These are phyloP conservation scores for Cryptomyrus ogoouensis DNA, from an alignment of 2,113 vertebrate genomes.

Conservation along the genomic window DNA sequence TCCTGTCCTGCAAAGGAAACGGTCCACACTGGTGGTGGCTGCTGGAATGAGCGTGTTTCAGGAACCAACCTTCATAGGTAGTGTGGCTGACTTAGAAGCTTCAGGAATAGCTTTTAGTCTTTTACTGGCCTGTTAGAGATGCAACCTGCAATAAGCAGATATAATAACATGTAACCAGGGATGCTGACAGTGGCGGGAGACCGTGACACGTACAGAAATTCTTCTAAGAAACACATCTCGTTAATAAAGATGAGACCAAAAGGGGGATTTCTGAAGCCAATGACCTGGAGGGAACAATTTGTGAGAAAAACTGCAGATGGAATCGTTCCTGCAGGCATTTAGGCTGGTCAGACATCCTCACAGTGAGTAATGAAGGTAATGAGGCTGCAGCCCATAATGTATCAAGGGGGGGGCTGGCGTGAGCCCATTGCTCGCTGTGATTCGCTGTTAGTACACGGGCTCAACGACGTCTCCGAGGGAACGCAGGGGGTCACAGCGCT, in stretches of 20 bases:
- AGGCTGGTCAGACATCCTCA: conserved; percentile 4
- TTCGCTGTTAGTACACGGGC: background rate
- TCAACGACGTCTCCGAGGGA: background rate
- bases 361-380: background rate
- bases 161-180: background rate
- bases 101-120: background rate
- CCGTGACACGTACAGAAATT: background rate
- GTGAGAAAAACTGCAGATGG: background rate
- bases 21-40: background rate
- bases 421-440: background rate
- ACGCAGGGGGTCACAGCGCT: background rate
- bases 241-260: background rate
- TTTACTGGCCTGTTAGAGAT: background rate
- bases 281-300: background rate
- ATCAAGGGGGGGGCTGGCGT: background rate
- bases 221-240: background rate
- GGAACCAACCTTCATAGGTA: background rate
- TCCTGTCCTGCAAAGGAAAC: background rate
- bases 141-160: background rate
- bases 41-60: background rate
- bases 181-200: background rate
- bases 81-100: background rate
- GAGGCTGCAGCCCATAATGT: background rate
- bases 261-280: background rate
- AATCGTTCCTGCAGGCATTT: conserved; percentile 4